A percentile compares a stretch with the other conserved stretches of the same genome.
These are phyloP conservation scores for Ornithoptera priamus DNA, from an alignment of 2,888 invertebrate genomes.

Conservation along the genomic window DNA sequence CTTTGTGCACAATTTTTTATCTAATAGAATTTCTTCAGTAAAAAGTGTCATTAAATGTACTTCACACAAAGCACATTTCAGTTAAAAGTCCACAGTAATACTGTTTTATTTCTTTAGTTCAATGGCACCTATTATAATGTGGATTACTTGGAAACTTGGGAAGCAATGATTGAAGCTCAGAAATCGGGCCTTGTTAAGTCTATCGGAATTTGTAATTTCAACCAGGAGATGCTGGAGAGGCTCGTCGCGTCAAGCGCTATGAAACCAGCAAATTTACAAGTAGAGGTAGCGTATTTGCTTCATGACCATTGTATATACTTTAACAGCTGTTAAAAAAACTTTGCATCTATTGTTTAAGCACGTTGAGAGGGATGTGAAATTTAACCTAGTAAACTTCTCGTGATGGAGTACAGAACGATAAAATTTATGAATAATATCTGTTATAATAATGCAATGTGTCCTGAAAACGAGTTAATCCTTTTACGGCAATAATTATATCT, in stretches of 20 bases:
- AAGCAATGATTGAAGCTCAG: conserved; percentile 83
- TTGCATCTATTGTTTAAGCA: background rate
- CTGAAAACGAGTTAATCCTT: no score
- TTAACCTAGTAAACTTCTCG: background rate
- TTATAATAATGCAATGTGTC: no score
- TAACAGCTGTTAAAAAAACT: background rate
- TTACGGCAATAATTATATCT: no score
- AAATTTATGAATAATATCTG: no score
- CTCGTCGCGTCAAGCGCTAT: conserved; percentile 67
- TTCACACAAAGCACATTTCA: background rate
- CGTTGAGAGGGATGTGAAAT: background rate
- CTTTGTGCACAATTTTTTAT: background rate
- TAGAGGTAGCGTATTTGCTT: conserved; percentile 48
- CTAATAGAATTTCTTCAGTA: background rate
- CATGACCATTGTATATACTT: no score
- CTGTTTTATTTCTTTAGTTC: conserved; percentile 36
- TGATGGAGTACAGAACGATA: background rate
- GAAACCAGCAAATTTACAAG: conserved; percentile 82
- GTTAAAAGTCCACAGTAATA: background rate
- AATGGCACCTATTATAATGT: conserved; percentile 53
- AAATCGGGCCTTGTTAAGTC: conserved; percentile 81
- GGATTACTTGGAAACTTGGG: conserved; percentile 85
- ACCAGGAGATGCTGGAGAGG: conserved; percentile 83
- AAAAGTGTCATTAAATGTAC: background rate
- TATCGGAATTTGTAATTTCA: conserved; percentile 90